Evolutionary conservation across 1,140 invertebrate species (phyloP).

Genomic region (Tetraneura akinire): DNA sequence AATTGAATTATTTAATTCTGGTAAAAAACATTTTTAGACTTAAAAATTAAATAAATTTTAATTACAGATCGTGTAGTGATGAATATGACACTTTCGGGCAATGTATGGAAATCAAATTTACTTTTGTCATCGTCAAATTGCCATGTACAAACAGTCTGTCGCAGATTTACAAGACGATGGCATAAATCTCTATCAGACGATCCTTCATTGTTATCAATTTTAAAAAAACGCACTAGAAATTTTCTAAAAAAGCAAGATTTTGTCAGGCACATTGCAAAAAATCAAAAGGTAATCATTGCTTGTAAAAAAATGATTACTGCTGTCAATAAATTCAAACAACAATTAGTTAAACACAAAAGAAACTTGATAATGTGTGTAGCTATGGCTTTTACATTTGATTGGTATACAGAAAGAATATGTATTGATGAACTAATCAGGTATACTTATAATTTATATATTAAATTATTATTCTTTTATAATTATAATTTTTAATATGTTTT

Average conservation of each 20-base stretch:
- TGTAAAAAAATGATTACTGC: conserved; percentile 36
- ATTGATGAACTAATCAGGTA: conserved; percentile 62
- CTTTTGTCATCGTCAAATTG: background rate
- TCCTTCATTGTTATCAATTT: conserved; percentile 5
- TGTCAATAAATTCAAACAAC: conserved; percentile 16
- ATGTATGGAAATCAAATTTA: conserved; percentile 26
- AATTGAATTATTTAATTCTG: too few species aligned
- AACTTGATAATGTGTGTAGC: conserved; percentile 27
- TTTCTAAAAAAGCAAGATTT: conserved; percentile 42
- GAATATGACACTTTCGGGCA: background rate
- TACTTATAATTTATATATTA: conserved; percentile 33
- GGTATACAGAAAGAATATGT: conserved; percentile 63
- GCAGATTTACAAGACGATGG: background rate
- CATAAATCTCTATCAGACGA: conserved; percentile 21
- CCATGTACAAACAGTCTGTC: background rate
- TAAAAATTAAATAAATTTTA: too few species aligned
- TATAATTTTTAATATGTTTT: background rate
- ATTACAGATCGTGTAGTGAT: background rate
- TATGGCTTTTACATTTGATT: conserved; percentile 60
- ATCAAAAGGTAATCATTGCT: conserved; percentile 11
- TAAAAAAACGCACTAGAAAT: conserved; percentile 20
- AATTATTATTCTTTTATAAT: background rate
- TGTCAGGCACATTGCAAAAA: background rate
- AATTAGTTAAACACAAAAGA: conserved; percentile 24
- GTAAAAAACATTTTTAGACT: too few species aligned